Base-by-base conservation (phyloP, 2,797 vertebrate genomes). In the Cirrhinus molitorella region DNA sequence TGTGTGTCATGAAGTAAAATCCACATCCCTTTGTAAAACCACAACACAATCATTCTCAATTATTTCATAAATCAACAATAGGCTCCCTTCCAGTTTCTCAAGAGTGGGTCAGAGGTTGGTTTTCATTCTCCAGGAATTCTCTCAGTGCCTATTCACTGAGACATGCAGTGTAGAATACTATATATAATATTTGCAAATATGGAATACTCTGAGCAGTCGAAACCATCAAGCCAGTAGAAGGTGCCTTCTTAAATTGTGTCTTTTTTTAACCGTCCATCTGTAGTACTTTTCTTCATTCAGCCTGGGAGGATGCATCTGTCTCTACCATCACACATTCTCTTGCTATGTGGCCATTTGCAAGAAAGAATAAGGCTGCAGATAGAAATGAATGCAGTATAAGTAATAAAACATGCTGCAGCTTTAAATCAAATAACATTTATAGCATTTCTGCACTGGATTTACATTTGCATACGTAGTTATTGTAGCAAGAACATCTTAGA, bases 1-100 rank as follows among this genome's bases (percentile, higher is more conserved):
- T 88, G 85, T 43, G 71, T 89, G 80, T 88, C 84, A 57, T 68
- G 47, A 49, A 28, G 73, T 59, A 72, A 25, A 79, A 21, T 79
- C 74, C 61, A 51, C 5, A 70, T 59, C 79, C 87, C 65, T 83
- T 84, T 89, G 66, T 79, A 75, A 83, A 81, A 49, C 6, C 37
- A 74, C 66, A 40, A 28, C 28, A 59, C n/a, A 59, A 61, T 9
- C 25, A 10, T 61, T 55, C 34, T 71, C 25, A 45, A 55, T 72
- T 84, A 79, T 63, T 45, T 72, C 37, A 31, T 57, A 25, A 31
- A 75, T 83, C 72, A 67, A 76, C 57, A 83, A n/a, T 45, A 25
- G 47, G 34, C 72, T 83, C 40, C 37, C 6, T 75, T 76, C 47
- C 13, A 75, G 17, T 45, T 23, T 40, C 47, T 66, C 34, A 72